Conservation (phyloP, 1,140 invertebrate genomes). For the Drosophila novamexicana region DNA sequence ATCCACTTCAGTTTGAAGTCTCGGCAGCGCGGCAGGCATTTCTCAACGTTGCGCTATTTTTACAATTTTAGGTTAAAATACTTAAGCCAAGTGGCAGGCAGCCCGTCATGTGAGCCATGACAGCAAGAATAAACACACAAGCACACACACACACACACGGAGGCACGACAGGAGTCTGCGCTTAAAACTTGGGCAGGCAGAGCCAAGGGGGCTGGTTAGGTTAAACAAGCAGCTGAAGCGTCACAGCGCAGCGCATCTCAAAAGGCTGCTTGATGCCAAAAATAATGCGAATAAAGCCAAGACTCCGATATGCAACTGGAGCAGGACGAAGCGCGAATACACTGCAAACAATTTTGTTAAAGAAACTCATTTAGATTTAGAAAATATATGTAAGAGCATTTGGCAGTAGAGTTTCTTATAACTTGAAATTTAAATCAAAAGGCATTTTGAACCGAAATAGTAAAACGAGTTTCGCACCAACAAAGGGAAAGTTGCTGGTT, state of each 20-base stretch:
- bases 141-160: constrained; percentile 6
- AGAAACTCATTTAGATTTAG: background rate
- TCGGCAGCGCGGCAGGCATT: constrained; percentile 6
- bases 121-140: constrained; percentile 26
- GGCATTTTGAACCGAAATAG: too few species aligned
- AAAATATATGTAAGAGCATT: too few species aligned
- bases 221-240: constrained; percentile 48
- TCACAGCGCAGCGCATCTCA: constrained; percentile 64
- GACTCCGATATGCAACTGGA: constrained; percentile 1
- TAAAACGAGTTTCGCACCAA: too few species aligned
- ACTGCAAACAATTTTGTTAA: constrained; percentile 6
- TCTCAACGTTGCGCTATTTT: constrained; percentile 63
- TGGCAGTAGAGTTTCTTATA: too few species aligned
- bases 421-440: too few species aligned
- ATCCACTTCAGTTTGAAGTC: constrained; percentile 50
- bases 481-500: too few species aligned
- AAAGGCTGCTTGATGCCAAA: constrained; percentile 72
- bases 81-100: constrained; percentile 71
- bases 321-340: constrained; percentile 10
- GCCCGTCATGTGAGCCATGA: constrained; percentile 14
- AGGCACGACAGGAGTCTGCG: background rate
- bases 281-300: constrained; percentile 54
- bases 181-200: background rate
- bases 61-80: constrained; percentile 78
- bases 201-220: constrained; percentile 29